Conservation (phyloP, 2,113 vertebrate genomes). For the Ciconia maguari region DNA sequence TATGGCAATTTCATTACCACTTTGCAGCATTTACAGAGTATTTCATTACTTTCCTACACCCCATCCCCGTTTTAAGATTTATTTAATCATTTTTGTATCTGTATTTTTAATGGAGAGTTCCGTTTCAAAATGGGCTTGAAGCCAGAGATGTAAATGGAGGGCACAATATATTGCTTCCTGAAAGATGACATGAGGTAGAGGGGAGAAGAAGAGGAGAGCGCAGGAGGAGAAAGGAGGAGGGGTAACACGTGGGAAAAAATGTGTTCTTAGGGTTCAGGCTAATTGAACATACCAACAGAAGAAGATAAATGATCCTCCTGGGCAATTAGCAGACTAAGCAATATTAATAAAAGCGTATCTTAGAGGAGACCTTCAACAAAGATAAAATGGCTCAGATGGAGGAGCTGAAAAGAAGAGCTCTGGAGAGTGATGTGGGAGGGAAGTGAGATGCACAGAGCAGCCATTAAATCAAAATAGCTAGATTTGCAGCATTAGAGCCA, state of each 20-base stretch:
- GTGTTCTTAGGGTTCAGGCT: neutral
- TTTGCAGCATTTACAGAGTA: neutral
- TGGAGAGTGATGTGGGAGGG: neutral
- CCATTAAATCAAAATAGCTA: neutral
- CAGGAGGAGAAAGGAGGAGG: neutral
- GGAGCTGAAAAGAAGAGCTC: neutral
- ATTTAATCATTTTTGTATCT: conserved; percentile 19
- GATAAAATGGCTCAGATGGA: neutral
- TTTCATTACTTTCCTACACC: neutral
- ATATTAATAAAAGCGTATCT: conserved; percentile 6
- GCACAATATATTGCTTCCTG: conserved; percentile 32
- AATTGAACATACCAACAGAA: conserved; percentile 33
- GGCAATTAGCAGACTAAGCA: conserved; percentile 40
- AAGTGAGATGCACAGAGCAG: neutral
- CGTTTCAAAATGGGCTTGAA: neutral
- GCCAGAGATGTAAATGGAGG: conserved; percentile 36
- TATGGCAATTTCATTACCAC: neutral
- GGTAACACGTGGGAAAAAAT: neutral
- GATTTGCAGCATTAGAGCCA: neutral
- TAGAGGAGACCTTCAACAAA: neutral
- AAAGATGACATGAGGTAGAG: neutral
- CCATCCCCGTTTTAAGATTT: neutral
- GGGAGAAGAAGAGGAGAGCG: neutral
- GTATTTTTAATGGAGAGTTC: neutral
- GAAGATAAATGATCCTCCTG: conserved; percentile 14